Conservation (phyloP, 2,113 vertebrate species). For the Podarcis raffonei region DNA sequence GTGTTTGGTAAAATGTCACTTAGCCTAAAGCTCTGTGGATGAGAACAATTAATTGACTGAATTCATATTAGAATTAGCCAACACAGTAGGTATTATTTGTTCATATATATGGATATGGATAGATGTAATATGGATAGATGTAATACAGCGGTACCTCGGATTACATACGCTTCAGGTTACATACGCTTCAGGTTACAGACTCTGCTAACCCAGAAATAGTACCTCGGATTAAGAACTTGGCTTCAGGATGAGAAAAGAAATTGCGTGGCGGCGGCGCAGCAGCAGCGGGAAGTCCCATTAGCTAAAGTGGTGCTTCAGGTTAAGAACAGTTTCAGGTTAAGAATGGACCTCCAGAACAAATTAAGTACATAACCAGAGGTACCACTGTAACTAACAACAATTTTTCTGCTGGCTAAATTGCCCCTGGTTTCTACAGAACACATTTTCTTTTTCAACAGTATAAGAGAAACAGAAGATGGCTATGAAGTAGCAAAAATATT, state of each 20-base stretch:
- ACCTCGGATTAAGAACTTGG: too few species aligned
- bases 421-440: not conserved
- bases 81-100: not conserved
- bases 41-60: not conserved
- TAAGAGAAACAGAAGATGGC: constrained; percentile 2
- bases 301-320: too few species aligned
- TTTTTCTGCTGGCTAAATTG: not conserved
- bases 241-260: too few species aligned
- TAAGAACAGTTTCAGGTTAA: too few species aligned
- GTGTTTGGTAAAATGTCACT: not conserved
- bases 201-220: too few species aligned
- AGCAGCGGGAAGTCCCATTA: too few species aligned
- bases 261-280: too few species aligned
- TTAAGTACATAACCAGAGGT: too few species aligned
- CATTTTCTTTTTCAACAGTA: not conserved
- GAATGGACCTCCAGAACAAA: too few species aligned
- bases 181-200: too few species aligned
- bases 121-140: not conserved
- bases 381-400: not conserved
- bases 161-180: too few species aligned
- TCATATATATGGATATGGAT: not conserved
- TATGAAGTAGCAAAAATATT: not conserved
- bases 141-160: too few species aligned
- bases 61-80: not conserved
- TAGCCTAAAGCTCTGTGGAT: not conserved